Evolutionary conservation across 2,797 vertebrate genomes (phyloP).

Genomic region (Dendrocincla fuliginosa): DNA sequence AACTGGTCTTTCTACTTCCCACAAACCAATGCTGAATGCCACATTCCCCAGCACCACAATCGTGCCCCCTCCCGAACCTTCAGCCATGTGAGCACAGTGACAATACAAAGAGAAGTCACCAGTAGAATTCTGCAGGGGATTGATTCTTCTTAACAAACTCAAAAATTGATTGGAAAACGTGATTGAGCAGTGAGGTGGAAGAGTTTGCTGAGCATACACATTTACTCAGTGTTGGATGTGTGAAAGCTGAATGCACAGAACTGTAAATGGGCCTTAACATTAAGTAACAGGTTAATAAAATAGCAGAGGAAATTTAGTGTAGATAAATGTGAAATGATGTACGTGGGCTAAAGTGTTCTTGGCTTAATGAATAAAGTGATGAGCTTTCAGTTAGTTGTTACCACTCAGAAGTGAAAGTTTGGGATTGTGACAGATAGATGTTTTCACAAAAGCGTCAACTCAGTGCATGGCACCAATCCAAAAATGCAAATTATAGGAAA

Average conservation of each 20-base stretch:
- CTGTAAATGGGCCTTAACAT: background rate
- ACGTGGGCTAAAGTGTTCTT: background rate
- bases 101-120: background rate
- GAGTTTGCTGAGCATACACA: background rate
- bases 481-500: background rate
- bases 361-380: background rate
- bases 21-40: background rate
- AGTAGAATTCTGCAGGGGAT: background rate
- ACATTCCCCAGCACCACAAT: background rate
- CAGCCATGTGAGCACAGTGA: background rate
- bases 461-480: background rate
- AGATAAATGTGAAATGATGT: background rate
- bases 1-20: too few species aligned
- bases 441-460: background rate
- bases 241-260: background rate
- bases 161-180: background rate
- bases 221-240: background rate
- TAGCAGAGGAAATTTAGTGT: background rate
- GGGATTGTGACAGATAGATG: background rate
- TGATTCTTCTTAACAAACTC: background rate
- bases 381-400: background rate
- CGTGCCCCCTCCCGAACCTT: background rate
- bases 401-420: background rate
- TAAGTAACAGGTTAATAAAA: background rate
- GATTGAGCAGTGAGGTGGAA: background rate